These are phyloP conservation scores for Caenorhabditis zanzibari DNA, from an alignment of 2,888 invertebrate species.

Conservation along the genomic window DNA sequence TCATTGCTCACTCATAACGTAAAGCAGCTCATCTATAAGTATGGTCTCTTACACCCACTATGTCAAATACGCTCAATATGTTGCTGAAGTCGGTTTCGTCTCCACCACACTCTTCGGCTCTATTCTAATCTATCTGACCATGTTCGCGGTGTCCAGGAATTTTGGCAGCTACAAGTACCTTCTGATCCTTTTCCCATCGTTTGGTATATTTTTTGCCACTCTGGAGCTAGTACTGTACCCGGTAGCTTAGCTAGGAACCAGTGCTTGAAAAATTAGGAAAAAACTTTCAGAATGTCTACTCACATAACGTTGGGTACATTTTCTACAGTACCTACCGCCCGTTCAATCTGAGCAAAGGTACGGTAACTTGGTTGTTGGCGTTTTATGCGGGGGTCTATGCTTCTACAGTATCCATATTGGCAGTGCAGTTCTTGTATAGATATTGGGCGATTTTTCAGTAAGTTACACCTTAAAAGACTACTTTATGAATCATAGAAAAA, in stretches of 20 bases:
- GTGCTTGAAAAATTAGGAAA: no score
- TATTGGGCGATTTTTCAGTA: not conserved
- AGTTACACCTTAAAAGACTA: not conserved
- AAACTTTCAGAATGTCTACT: slow-evolving; percentile 1
- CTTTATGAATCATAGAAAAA: not conserved
- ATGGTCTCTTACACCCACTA: not conserved
- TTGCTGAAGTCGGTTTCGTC: slow-evolving; percentile 10
- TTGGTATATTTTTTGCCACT: slow-evolving; percentile 33
- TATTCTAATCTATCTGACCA: slow-evolving; percentile 28
- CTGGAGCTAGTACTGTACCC: not conserved
- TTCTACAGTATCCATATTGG: slow-evolving; percentile 3
- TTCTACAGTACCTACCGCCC: slow-evolving; percentile 13
- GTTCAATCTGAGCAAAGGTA: not conserved
- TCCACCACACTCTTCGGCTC: not conserved
- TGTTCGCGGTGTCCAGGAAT: slow-evolving; percentile 8
- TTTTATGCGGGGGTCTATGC: slow-evolving; percentile 3
- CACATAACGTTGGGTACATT: slow-evolving; percentile 14
- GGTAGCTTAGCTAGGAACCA: not conserved
- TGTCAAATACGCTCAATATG: not conserved
- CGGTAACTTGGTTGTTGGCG: not conserved
- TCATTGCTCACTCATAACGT: no score
- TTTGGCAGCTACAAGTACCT: slow-evolving; percentile 37
- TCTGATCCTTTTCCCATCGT: slow-evolving; percentile 4
- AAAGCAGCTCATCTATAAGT: no score
- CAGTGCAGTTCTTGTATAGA: not conserved